Base-by-base conservation (phyloP, 2,797 vertebrate genomes). In the Prionace glauca region DNA sequence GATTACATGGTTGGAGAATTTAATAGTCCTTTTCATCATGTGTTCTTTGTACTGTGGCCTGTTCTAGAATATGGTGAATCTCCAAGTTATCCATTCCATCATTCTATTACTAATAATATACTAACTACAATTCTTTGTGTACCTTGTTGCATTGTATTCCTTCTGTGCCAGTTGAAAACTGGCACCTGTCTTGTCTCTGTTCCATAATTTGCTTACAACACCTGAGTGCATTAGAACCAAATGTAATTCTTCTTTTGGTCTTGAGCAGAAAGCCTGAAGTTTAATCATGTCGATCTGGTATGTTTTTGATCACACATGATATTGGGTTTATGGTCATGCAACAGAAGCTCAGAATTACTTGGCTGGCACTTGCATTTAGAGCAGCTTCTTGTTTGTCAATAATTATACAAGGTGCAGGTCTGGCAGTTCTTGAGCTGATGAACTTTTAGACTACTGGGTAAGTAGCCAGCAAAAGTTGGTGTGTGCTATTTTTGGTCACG, bases 401-500 rank as follows among this genome's bases (percentile, higher is more conserved):
- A 36, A 69, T 69, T 65, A 67, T 92, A 2, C 29, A 41, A 16
- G 16, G 45, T 62, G 67, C 9, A n/a, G 20, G 45, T n/a, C 26
- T 77, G 50, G 36, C 71, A 50, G 24, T 50, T 56, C 24, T 24
- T 95, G 29, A 74, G 36, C 36, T 67, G 32, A 3, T 24, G 0
- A 45, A 45, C 16, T 32, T 95, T 95, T 29, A 26, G 41, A 95
- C 45, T n/a, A 16, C 26, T 91, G 74, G 69, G 93, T 95, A 50
- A 56, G 71, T 95, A 56, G 24, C 67, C 50, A 26, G 26, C 50
- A 45, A 50, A 81, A 32, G 26, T 11, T 67, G 60, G 2, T 71
- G 22, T 29, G 8, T n/a, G 22, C 60, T 79, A 24, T 79, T 90
- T 92, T 24, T 18, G 29, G 67, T 95, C 96, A 96, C 62, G 96